Percentiles rank a stretch among this genome's conserved stretches.
These are phyloP conservation scores for Chamaea fasciata DNA, from an alignment of 2,113 vertebrate genomes.

Conservation along the genomic window DNA sequence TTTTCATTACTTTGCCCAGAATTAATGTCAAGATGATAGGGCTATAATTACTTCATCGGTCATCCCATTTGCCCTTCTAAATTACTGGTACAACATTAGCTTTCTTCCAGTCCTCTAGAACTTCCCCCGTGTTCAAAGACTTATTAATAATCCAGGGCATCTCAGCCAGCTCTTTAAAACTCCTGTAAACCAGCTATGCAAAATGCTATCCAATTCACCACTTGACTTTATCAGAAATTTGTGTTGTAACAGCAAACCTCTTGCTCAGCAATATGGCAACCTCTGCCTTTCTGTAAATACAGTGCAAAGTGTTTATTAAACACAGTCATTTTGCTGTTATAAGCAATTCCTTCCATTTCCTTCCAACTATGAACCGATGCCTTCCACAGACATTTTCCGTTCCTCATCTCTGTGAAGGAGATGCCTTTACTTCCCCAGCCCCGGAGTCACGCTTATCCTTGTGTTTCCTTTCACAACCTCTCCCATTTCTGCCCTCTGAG, in stretches of 20 bases:
- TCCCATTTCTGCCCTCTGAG: not conserved
- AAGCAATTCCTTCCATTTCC: not conserved
- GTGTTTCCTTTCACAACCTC: not conserved
- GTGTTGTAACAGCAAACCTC: not conserved
- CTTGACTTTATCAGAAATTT: not conserved
- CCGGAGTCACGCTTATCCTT: rapidly evolving
- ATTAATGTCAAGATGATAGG: conserved; percentile 66
- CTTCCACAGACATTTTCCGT: not conserved
- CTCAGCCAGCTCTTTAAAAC: conserved; percentile 4
- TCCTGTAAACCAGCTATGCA: not conserved
- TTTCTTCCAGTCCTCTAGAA: conserved; percentile 52
- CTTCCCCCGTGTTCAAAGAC: conserved; percentile 36
- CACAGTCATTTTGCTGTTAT: not conserved
- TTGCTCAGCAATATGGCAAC: not conserved
- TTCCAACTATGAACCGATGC: not conserved
- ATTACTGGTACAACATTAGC: conserved; percentile 62
- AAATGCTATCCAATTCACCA: not conserved
- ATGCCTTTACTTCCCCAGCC: not conserved
- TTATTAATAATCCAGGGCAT: not conserved
- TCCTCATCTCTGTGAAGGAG: not conserved
- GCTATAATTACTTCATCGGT: conserved; percentile 67
- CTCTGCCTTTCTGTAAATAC: not conserved
- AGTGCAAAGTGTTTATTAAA: not conserved
- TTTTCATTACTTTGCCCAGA: conserved; percentile 66
- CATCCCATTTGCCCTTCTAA: conserved; percentile 68